Percentiles rank a stretch among this genome's conserved stretches.
phyloP scores from a whole-genome alignment of 2,797 vertebrate genomes.

The Ceryle rudis region DNA sequence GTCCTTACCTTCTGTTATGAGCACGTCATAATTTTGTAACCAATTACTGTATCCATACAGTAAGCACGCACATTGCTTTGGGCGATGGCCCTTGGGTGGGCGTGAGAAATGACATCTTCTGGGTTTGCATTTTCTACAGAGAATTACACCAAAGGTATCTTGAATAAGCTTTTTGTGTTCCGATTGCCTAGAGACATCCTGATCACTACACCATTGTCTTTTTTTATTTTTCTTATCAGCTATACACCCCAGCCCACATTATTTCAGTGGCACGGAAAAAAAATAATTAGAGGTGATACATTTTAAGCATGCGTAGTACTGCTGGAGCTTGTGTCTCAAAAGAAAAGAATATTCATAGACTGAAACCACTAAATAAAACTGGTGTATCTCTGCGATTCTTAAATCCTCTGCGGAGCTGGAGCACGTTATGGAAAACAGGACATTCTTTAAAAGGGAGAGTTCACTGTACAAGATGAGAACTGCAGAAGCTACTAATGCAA shows the following conservation, averaged over 20 bases:
- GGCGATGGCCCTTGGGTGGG: not conserved
- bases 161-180: not conserved
- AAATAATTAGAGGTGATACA: not conserved
- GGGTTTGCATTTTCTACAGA: not conserved
- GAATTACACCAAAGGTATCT: not conserved
- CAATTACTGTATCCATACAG: not conserved
- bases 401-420: not conserved
- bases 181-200: not conserved
- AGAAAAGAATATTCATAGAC: not conserved
- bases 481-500: not conserved
- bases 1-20: not conserved
- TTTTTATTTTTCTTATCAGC: not conserved
- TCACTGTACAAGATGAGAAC: not conserved
- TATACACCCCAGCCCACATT: not conserved
- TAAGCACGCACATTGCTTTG: not conserved
- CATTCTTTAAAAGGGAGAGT: not conserved
- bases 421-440: not conserved
- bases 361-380: not conserved
- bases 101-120: fast-evolving
- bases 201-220: not conserved
- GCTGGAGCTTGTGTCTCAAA: not conserved
- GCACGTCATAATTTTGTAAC: not conserved
- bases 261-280: not conserved
- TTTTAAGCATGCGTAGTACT: not conserved
- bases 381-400: not conserved